A percentile compares a stretch with the other conserved stretches of the same genome.
These are phyloP conservation scores for Rhinolophus ferrumequinum DNA, from an alignment of 2,113 vertebrate species.

Conservation along the genomic window DNA sequence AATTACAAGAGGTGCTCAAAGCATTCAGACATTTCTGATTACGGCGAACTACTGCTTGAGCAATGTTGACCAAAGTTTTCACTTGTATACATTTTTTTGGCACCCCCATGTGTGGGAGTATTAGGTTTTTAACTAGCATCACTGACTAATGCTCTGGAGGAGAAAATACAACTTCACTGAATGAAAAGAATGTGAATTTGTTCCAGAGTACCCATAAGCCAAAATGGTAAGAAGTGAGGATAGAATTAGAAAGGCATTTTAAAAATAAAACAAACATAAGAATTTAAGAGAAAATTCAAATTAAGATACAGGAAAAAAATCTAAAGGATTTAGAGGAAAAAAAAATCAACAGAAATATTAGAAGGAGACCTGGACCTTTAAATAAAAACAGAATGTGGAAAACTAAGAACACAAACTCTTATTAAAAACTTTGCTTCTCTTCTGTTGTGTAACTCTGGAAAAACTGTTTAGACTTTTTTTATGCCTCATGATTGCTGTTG, in stretches of 20 bases:
- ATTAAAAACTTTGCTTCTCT: background rate
- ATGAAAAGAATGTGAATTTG: background rate
- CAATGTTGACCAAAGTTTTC: no score
- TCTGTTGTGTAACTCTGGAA: slow-evolving; percentile 24
- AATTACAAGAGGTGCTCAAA: no score
- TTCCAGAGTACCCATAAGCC: background rate
- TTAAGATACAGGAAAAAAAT: background rate
- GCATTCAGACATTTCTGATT: no score
- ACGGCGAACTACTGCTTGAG: no score
- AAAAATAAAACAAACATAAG: background rate
- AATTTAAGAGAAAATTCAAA: slow-evolving; percentile 31
- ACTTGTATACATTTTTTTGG: no score
- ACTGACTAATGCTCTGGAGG: background rate
- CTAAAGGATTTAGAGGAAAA: background rate
- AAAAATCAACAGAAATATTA: background rate
- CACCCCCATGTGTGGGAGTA: background rate
- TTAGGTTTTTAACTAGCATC: background rate
- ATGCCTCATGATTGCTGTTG: slow-evolving; percentile 41
- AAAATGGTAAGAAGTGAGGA: background rate
- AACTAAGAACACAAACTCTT: background rate
- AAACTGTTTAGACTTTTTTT: slow-evolving; percentile 44
- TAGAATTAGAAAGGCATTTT: slow-evolving; percentile 12
- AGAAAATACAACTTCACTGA: slow-evolving; percentile 1
- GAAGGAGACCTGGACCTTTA: slow-evolving; percentile 24
- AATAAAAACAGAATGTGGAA: background rate